Evolutionary conservation across 1,140 invertebrate species (phyloP).

Genomic region (Teleopsis dalmanni): DNA sequence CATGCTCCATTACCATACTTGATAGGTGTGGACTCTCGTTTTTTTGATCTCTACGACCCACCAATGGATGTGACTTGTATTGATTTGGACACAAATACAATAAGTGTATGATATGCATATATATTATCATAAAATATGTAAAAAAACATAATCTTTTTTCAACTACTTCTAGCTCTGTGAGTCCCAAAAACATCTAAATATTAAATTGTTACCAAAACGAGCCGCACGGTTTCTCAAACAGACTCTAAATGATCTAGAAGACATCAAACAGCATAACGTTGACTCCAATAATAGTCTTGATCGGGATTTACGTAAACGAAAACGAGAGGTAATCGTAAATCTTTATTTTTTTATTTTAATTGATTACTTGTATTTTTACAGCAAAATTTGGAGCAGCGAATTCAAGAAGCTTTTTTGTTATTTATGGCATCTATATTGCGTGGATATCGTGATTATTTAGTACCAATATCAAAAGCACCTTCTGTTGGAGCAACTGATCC

Average conservation of each 20-base stretch:
- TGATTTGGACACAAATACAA: constrained; percentile 95
- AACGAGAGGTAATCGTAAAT: constrained; percentile 46
- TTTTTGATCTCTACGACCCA: constrained; percentile 96
- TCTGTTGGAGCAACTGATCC: constrained; percentile 91
- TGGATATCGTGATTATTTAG: constrained; percentile 82
- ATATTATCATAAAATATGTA: too few relatives aligned
- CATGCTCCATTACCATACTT: constrained; percentile 96
- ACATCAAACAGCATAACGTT: constrained; percentile 41
- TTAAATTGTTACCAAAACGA: constrained; percentile 84
- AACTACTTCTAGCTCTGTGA: constrained; percentile 64
- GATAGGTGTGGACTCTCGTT: constrained; percentile 91
- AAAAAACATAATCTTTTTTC: not conserved
- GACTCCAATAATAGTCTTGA: constrained; percentile 53
- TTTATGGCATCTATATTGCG: constrained; percentile 92
- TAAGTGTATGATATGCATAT: constrained; percentile 55
- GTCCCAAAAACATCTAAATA: constrained; percentile 72
- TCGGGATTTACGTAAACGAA: constrained; percentile 53
- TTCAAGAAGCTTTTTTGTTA: constrained; percentile 93
- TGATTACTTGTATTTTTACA: constrained; percentile 10
- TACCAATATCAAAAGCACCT: constrained; percentile 92
- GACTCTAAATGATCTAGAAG: constrained; percentile 60
- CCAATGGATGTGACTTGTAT: constrained; percentile 95
- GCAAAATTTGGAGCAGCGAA: constrained; percentile 80
- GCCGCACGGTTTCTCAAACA: constrained; percentile 69
- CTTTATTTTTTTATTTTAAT: constrained; percentile 17